Evolutionary conservation across 2,113 vertebrate species (phyloP).

Genomic region (Cochlearius cochlearius): DNA sequence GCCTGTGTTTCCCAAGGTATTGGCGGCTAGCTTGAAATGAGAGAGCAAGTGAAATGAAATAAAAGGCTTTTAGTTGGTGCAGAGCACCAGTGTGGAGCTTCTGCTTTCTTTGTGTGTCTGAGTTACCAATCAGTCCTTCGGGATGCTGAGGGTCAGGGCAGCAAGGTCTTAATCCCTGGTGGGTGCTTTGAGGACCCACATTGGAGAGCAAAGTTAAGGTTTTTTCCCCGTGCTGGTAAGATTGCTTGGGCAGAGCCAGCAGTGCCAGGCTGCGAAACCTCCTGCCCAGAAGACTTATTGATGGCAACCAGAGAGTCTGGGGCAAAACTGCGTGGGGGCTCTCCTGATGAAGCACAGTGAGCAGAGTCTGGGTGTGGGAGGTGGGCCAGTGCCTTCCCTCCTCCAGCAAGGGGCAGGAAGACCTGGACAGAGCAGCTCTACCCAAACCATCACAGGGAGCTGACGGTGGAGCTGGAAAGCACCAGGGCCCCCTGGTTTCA

Average conservation of each 20-base stretch:
- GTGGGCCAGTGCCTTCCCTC: not conserved
- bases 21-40: not conserved
- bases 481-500: not conserved
- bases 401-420: not conserved
- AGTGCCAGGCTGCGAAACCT: not conserved
- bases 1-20: slow-evolving; percentile 42
- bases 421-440: not conserved
- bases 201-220: not conserved
- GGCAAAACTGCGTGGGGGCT: not conserved
- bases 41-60: not conserved
- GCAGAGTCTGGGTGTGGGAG: not conserved
- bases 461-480: not conserved
- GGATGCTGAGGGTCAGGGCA: not conserved
- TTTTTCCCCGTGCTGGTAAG: not conserved
- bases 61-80: not conserved
- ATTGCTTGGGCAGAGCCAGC: not conserved
- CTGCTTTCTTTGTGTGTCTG: not conserved
- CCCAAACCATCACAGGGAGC: not conserved
- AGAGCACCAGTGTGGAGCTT: not conserved
- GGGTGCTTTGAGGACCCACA: not conserved
- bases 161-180: not conserved
- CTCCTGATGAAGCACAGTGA: not conserved
- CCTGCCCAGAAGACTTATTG: not conserved
- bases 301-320: not conserved
- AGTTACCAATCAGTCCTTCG: not conserved